A percentile compares a stretch with the other conserved stretches of the same genome.
These are phyloP conservation scores for Tetragonula clypearis DNA, from an alignment of 1,140 invertebrate genomes.

Conservation along the genomic window DNA sequence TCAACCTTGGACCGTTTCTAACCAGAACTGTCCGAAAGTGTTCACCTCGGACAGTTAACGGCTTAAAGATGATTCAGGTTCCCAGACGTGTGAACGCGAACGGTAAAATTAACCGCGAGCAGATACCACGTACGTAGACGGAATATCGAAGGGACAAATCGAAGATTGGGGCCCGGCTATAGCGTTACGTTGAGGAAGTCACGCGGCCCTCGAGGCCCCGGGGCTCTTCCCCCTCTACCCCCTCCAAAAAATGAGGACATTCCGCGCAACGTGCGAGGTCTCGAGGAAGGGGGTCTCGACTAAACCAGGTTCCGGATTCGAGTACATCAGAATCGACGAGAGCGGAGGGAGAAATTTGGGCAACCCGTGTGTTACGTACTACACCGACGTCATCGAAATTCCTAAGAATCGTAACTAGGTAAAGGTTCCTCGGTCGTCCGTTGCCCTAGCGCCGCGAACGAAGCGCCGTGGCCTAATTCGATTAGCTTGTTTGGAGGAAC, in stretches of 20 bases:
- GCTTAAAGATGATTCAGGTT: too few relatives aligned
- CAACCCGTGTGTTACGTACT: background rate
- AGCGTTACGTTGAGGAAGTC: constrained; percentile 68
- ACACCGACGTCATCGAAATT: constrained; percentile 38
- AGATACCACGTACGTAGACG: constrained; percentile 41
- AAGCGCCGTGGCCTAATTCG: constrained; percentile 50
- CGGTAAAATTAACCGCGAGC: constrained; percentile 3
- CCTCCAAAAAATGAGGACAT: constrained; percentile 73
- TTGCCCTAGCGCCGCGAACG: constrained; percentile 41
- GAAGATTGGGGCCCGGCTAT: background rate
- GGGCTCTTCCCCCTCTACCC: constrained; percentile 15
- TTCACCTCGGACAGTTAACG: too few relatives aligned
- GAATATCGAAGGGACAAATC: constrained; percentile 58
- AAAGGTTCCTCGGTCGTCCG: constrained; percentile 34
- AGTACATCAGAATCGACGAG: constrained; percentile 1
- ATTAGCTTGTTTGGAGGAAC: background rate
- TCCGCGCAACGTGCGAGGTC: constrained; percentile 41
- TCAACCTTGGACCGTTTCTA: too few relatives aligned
- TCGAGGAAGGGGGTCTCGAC: constrained; percentile 6
- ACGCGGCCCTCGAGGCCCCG: constrained; percentile 66
- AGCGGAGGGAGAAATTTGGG: constrained; percentile 26
- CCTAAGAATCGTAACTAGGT: constrained; percentile 60
- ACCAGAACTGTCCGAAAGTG: too few relatives aligned
- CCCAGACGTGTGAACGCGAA: background rate
- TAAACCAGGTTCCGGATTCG: constrained; percentile 60